Base-by-base conservation (phyloP, 2,888 invertebrate species). In the Amorpha juglandis region DNA sequence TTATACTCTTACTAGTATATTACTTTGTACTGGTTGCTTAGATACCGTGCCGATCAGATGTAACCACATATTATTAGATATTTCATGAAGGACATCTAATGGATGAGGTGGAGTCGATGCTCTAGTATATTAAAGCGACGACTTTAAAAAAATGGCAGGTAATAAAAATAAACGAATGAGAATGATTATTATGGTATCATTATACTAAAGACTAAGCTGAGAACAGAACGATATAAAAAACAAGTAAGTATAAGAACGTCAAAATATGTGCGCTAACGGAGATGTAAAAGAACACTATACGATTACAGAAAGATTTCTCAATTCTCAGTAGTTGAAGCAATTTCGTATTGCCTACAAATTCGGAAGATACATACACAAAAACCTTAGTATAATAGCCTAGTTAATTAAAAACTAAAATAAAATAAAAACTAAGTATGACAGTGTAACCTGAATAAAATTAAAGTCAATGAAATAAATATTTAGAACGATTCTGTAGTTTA, bases 1-100 rank as follows among this genome's bases (percentile, higher is more conserved):
- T 42, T 58, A 12, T 19, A 19, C 16, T 16, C 3, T 16, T 35
- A 16, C 6, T 11, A 11, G 35, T 14, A 42, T 19, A 21, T 12
- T 19, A 58, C 58, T 12, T 38, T 42, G 42, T 58, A 58, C 58
- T 58, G 42, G 19, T 38, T 58, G 58, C 58, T 58, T 42, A 58
- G 6, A 21, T 64, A 52, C 63, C 16, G 52, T 42, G 9, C 52
- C 64, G 52, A 64, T 58, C 42, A 58, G 19, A 58, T 16, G 42
- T 58, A 58, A 42, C 58, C 16, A 58, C 19, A 38, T 58, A 19
- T 19, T 42, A 58, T 58, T 52, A 51, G 35, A 12, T 7, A 51
- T 14, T 47, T 52, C 35, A 38, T 19, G 21, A 63, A 11, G 63
- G 52, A 50, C 35, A 42, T 52, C 52, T 52, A 42, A 58, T 58